Base-by-base conservation (phyloP, 2,888 invertebrate genomes). In the Tenthredo notha region DNA sequence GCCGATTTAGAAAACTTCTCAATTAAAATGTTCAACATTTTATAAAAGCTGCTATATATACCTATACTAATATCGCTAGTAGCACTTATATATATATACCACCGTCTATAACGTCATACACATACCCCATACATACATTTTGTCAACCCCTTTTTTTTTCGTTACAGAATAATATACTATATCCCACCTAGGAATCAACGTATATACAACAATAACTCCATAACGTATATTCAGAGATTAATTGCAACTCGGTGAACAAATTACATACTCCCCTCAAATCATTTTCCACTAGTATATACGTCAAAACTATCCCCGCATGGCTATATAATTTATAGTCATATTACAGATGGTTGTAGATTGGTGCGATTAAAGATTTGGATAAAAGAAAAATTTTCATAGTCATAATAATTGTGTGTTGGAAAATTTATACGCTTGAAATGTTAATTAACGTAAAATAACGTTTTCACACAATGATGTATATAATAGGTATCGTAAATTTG, bases 21-120 rank as follows among this genome's bases (percentile, higher is more conserved):
- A 83, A 83, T 83, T 83, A 83, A 83, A 67, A 67, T 83, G 67
- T 70, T 83, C 83, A 50, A 65, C 67, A 70, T 83, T 83, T 83
- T 50, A 83, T 50, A 65, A 83, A 70, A 70, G 83, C 83, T 47
- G 47, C 4, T 40, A n/a, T n/a, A n/a, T n/a, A n/a, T n/a, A 18
- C 50, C 7, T 7, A 37, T 37, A 21, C 21, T 58, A 3, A 0
- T 37, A 37, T 1, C 12, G 0, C 61, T 25, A n/a, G 47, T n/a
- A 77, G 47, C 47, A 47, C 25, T 21, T 29, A 77, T 77, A 18
- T 54, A 54, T 37, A 37, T 18, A 4, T 33, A 33, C 50, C 4
- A 18, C 50, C 50, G 50, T 50, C 15, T 18, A 18, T 15, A 50
- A 50, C 18, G 6, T n/a, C 6, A n/a, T n/a, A n/a, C 50, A 12